Evolutionary conservation across 2,888 invertebrate species (phyloP), one percentile per base, ranked within the genome.

Genomic region (Ditula angustiorana): DNA sequence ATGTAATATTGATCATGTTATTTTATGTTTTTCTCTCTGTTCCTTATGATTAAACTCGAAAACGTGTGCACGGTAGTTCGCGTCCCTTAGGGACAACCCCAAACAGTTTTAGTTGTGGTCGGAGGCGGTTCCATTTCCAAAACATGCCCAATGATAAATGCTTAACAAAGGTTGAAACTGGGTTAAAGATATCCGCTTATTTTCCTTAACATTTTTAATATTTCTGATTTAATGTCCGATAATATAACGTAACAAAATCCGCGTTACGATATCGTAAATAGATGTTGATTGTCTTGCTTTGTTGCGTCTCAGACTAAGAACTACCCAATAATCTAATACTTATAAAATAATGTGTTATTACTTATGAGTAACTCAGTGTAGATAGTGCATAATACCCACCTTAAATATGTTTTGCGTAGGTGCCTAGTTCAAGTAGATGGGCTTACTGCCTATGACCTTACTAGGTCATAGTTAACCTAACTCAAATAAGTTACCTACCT

Each of bases 1-100:
- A 50, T 50, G 57, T 57, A 41, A 58, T 52, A 50, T 57, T 63
- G 63, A 58, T 44, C 63, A 52, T 33, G 63, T 63, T 50, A 57
- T 37, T 49, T 26, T 13, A 13, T 49, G 8, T 26, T 16, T 53
- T 30, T 30, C 53, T 35, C 19, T 30, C 44, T 26, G 30, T 46
- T 47, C 47, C 58, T 53, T 46, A 58, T 35, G 46, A 37, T 52
- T 59, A 35, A 52, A 64, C 53, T 59, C 21, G 46, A 59, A 46
- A 64, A 26, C 13, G 53, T 35, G 58, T 46, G 46, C 44, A 37
- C 44, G 50, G 50, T 35, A 19, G 44, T 46, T 53, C 21, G 37
- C 13, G 26, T 26, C 8, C 64, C 59, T 24, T 2, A 8, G 64
- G 47, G 64, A 53, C 26, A 24, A 28, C 16, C 63, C 58, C 46